phyloP scores from a whole-genome alignment of 2,797 vertebrate genomes.

The Eulemur albifrons region DNA sequence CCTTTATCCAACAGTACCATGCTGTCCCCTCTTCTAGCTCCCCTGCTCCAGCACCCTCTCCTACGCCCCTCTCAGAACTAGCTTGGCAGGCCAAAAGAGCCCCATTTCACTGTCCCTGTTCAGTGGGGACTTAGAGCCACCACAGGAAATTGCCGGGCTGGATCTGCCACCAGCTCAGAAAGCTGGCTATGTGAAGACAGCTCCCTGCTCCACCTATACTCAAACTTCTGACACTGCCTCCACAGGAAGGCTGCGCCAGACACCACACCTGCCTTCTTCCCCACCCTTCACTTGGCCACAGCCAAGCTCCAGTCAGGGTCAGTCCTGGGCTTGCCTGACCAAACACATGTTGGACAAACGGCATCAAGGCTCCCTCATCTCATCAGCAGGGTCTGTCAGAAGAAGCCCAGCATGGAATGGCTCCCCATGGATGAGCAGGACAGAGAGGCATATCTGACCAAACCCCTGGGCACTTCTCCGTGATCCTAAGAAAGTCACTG shows the following conservation, averaged over 20 bases:
- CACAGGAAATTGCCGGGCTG: not conserved
- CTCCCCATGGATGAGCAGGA: not conserved
- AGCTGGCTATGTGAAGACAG: not conserved
- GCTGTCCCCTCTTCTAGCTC: not conserved
- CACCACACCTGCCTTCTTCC: not conserved
- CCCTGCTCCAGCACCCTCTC: not conserved
- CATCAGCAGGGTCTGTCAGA: not conserved
- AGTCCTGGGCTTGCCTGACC: not conserved
- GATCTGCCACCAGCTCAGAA: not conserved
- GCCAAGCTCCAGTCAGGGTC: not conserved
- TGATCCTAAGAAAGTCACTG: not conserved
- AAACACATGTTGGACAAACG: conserved; percentile 6
- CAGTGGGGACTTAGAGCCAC: not conserved
- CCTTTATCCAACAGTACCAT: not conserved
- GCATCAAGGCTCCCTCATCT: not conserved
- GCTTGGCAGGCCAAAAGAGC: not conserved
- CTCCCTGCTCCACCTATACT: not conserved
- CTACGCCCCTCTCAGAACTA: not conserved
- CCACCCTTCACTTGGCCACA: not conserved
- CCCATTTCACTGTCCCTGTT: not conserved
- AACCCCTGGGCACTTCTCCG: not conserved
- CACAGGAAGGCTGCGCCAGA: not conserved
- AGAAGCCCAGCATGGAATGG: not conserved
- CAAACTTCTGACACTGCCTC: not conserved
- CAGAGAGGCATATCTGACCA: not conserved